phyloP scores from a whole-genome alignment of 2,113 vertebrate genomes.

The Acrocephalus arundinaceus region DNA sequence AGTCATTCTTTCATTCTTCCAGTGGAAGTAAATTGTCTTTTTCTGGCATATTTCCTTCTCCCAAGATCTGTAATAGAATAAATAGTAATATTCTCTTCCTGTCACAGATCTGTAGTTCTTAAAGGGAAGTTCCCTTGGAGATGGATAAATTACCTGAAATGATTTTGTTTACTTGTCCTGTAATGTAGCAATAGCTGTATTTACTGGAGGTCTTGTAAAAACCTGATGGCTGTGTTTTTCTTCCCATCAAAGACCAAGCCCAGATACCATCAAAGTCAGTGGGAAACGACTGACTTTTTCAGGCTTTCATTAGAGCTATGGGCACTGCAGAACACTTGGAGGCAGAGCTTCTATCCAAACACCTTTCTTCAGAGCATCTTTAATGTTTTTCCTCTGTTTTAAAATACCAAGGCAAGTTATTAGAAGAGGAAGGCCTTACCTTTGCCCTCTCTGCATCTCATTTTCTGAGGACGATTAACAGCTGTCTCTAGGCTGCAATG shows the following conservation, averaged over 20 bases:
- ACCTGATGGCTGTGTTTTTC: not conserved
- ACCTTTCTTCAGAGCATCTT: not conserved
- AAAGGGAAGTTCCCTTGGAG: conserved; percentile 1
- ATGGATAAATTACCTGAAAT: conserved; percentile 41
- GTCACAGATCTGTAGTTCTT: conserved; percentile 5
- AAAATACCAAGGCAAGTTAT: not conserved
- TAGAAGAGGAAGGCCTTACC: not conserved
- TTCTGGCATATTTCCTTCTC: not conserved
- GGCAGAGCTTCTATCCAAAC: not conserved
- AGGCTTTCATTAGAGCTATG: not conserved
- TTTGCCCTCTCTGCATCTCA: not conserved
- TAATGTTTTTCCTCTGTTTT: not conserved
- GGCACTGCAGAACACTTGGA: not conserved
- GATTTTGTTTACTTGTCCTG: conserved; percentile 52
- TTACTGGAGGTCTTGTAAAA: conserved; percentile 7
- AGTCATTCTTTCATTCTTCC: conserved; percentile 12
- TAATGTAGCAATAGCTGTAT: conserved; percentile 10
- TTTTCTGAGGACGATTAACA: not conserved
- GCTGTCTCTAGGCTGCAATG: not conserved
- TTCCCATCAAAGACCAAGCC: not conserved
- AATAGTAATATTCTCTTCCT: conserved; percentile 27
- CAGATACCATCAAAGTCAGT: not conserved
- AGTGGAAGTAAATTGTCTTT: conserved; percentile 10
- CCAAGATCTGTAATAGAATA: conserved; percentile 17
- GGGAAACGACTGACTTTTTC: not conserved